Percentiles rank a stretch among this genome's conserved stretches.
phyloP scores from a whole-genome alignment of 1,140 invertebrate genomes.

The Papilio aristodemus region DNA sequence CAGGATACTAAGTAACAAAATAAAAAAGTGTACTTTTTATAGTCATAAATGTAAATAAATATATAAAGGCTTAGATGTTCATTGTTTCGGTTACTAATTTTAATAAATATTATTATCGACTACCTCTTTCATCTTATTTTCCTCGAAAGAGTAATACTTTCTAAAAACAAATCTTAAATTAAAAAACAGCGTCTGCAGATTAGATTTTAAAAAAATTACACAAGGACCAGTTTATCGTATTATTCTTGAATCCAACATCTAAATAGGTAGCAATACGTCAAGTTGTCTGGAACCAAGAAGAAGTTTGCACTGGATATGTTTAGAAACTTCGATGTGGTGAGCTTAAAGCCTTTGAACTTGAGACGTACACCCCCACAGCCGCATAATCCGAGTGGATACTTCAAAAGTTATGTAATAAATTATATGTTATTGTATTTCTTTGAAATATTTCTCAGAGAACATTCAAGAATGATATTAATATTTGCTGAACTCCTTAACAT shows the following conservation, averaged over 20 bases:
- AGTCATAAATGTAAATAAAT: no score
- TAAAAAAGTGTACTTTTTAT: no score
- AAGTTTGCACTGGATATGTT: conserved; percentile 33
- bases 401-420: conserved; percentile 30
- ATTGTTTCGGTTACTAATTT: no score
- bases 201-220: no score
- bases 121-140: no score
- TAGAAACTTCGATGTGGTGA: conserved; percentile 28
- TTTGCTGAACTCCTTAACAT: neutral
- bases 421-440: conserved; percentile 30
- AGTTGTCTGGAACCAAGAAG: conserved; percentile 22
- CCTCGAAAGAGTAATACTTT: no score
- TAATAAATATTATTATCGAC: no score
- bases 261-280: no score
- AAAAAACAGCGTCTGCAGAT: no score
- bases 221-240: neutral
- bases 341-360: conserved; percentile 30
- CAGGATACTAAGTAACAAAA: neutral
- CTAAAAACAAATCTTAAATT: no score
- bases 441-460: conserved; percentile 19
- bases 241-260: neutral
- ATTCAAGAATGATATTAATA: neutral
- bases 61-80: no score
- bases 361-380: conserved; percentile 15
- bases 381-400: conserved; percentile 23